Evolutionary conservation across 2,113 vertebrate species (phyloP).

Genomic region (Salvelinus alpinus): DNA sequence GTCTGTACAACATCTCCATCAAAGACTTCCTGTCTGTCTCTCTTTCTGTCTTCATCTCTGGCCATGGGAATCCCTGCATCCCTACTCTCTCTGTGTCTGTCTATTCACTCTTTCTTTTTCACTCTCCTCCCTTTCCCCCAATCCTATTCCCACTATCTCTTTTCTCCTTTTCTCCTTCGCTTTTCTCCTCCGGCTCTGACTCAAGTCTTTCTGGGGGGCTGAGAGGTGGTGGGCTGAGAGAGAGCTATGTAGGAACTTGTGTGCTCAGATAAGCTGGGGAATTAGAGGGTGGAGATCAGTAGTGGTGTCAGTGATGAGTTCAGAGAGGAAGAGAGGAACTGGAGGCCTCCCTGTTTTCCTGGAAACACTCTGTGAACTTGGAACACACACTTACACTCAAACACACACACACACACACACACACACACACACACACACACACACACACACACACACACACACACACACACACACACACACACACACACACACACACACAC

Average conservation of each 20-base stretch:
- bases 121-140: neutral
- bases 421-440: neutral
- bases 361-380: neutral
- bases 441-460: neutral
- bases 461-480: neutral
- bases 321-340: neutral
- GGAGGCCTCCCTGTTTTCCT: neutral
- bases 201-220: slow-evolving; percentile 27
- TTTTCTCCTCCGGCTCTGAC: neutral
- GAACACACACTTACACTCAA: neutral
- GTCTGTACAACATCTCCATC: slow-evolving; percentile 54
- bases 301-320: slow-evolving; percentile 20
- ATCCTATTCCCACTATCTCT: slow-evolving; percentile 5
- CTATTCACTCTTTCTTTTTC: neutral
- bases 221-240: slow-evolving; percentile 16
- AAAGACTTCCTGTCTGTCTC: slow-evolving; percentile 34
- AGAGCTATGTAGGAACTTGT: slow-evolving; percentile 31
- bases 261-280: slow-evolving; percentile 42
- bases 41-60: slow-evolving; percentile 41
- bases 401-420: neutral
- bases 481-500: neutral
- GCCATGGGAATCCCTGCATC: slow-evolving; percentile 9
- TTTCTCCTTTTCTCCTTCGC: neutral
- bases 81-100: neutral
- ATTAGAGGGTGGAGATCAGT: slow-evolving; percentile 37